A percentile compares a stretch with the other conserved stretches of the same genome.
Conservation (phyloP, 1,140 invertebrate genomes). For the Theocolax elegans region DNA sequence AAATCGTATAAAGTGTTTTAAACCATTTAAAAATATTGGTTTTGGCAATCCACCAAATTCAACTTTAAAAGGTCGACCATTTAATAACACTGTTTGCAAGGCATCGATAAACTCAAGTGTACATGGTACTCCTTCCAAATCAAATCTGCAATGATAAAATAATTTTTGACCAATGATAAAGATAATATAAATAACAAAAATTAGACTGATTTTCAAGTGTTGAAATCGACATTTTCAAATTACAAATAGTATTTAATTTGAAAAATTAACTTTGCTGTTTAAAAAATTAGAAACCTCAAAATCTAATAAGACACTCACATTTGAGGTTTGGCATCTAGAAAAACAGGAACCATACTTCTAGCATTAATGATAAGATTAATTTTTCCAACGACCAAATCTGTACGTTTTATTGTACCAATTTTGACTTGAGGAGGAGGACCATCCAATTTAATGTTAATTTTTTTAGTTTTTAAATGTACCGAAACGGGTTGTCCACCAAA, state of each 20-base stretch:
- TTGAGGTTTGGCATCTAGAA: conserved; percentile 87
- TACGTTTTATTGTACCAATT: conserved; percentile 76
- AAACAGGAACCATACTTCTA: conserved; percentile 80
- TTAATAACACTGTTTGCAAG: conserved; percentile 81
- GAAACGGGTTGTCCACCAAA: conserved; percentile 90
- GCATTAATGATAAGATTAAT: conserved; percentile 87
- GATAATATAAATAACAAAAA: too few species aligned
- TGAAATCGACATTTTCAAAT: too few species aligned
- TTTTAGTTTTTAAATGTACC: conserved; percentile 84
- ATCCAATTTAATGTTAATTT: conserved; percentile 81
- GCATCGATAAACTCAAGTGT: conserved; percentile 84
- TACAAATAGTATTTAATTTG: conserved; percentile 1
- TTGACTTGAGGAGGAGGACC: conserved; percentile 89
- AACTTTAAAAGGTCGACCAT: conserved; percentile 83
- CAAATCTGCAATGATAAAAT: conserved; percentile 67
- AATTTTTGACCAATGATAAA: too few species aligned
- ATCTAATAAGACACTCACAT: conserved; percentile 59
- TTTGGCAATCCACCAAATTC: conserved; percentile 94
- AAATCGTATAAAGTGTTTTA: conserved; percentile 86
- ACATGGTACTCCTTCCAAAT: conserved; percentile 79
- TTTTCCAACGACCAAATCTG: conserved; percentile 83
- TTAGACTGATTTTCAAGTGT: too few species aligned
- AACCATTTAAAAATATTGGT: conserved; percentile 82
- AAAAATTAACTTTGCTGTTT: conserved; percentile 15
- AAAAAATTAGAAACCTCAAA: conserved; percentile 17